Evolutionary conservation across 2,888 invertebrate species (phyloP).

Genomic region (Orthosia cruda): DNA sequence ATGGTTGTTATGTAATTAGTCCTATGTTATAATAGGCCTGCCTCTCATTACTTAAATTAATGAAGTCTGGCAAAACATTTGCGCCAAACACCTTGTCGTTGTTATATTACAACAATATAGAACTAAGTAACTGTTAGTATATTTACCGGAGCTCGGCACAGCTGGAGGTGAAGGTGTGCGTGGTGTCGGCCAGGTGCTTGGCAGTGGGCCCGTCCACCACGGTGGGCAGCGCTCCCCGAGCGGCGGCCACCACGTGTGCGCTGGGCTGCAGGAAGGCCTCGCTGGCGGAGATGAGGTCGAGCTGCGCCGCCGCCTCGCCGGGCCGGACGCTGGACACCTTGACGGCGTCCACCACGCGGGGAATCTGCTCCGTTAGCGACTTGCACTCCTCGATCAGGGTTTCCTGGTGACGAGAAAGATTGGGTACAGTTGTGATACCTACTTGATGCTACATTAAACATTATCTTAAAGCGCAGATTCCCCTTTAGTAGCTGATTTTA

Average conservation of each 20-base stretch:
- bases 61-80: too few species aligned
- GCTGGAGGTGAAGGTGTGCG: conserved; percentile 93
- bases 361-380: conserved; percentile 95
- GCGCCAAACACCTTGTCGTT: too few species aligned
- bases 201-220: conserved; percentile 95
- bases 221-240: conserved; percentile 96
- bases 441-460: too few species aligned
- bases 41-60: too few species aligned
- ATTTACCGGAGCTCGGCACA: conserved; percentile 93
- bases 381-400: conserved; percentile 95
- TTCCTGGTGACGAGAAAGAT: too few species aligned
- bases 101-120: too few species aligned
- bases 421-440: too few species aligned
- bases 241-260: conserved; percentile 94
- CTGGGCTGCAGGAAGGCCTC: conserved; percentile 96
- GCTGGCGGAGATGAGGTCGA: conserved; percentile 96
- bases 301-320: conserved; percentile 94
- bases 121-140: too few species aligned
- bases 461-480: too few species aligned
- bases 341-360: conserved; percentile 95
- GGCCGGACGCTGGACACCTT: conserved; percentile 94
- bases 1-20: too few species aligned
- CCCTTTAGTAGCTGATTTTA: too few species aligned
- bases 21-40: too few species aligned
- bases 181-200: conserved; percentile 94